Base-by-base conservation (phyloP, 2,113 vertebrate genomes). In the Cephalopterus ornatus region DNA sequence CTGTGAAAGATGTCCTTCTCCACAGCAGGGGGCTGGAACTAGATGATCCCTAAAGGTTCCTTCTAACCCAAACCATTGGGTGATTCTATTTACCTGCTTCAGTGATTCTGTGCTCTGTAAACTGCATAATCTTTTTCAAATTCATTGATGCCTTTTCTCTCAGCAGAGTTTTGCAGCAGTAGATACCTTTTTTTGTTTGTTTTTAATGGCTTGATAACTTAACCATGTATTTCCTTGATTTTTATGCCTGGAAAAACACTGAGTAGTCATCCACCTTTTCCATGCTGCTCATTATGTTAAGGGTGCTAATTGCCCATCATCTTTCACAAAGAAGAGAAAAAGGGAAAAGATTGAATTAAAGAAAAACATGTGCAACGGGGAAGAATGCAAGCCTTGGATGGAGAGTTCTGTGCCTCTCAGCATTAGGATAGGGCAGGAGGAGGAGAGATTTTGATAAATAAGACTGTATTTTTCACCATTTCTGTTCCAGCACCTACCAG, bases 401-500 rank as follows among this genome's bases (percentile, higher is more conserved):
- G 41, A 37, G 23, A 53, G 3, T 33, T 49, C 52, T 39, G 59
- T 58, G 55, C n/a, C 28, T 47, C 2, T 0, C 42, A 50, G 63
- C 33, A 11, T 30, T 39, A 46, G n/a, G 19, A 39, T 14, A 33
- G 73, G 16, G 23, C 41, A 49, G 41, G 32, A 67, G 27, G 32
- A 56, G 44, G 26, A 28, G 14, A 33, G 59, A 52, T 30, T 52
- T 26, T 55, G 53, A 5, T 44, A 33, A 80, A 52, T 55, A 28
- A 77, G 35, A 2, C 22, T 72, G 0, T 26, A 15, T 28, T 84
- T 68, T 56, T 35, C 28, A 24, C n/a, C 4, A 27, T 56, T 85
- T 41, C 11, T 42, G 15, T 76, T 76, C 28, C 91, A 98, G 98
- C 92, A 80, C 91, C 88, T 46, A 89, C 97, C 82, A 97, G 92